Evolutionary conservation across 2,113 vertebrate genomes (phyloP), one percentile per base, ranked within the genome.

Genomic region (Zosterops lateralis): DNA sequence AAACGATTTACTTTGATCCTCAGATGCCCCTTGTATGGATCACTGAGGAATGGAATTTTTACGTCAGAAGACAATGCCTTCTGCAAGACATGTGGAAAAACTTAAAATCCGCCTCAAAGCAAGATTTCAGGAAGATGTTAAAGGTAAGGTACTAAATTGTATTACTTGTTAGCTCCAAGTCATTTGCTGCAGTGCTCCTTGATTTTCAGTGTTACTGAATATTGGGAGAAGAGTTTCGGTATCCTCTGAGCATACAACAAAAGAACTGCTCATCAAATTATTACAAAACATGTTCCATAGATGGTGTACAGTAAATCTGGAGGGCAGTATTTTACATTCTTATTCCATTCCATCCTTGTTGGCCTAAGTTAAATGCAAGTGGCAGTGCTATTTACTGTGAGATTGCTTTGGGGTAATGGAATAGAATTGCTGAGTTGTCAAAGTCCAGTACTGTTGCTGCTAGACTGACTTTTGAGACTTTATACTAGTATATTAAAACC

Each of bases 11-110:
- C 32, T 62, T 95, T 50, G 28, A 72, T 87, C 56, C 74, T 78
- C 58, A 80, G 90, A 0, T 1, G 8, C 0, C 0, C 12, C 0
- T 1, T 12, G 0, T 0, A 2, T 0, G 0, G 1, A 0, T 0
- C 3, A 0, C 0, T 1, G 0, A 3, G 6, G 0, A 0, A 3
- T 93, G 79, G 80, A 0, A 0, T 36, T 89, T 97, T 28, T 7
- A 0, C 0, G 15, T 96, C 48, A 87, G 72, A 65, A 94, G 92
- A 76, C 9, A 95, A 42, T 22, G 7, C 50, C 72, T 97, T 88
- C 64, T 97, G 47, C 28, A 94, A 70, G 96, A 97, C 42, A 72
- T 82, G 42, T 82, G 95, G 96, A 11, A 31, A 36, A 34, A 32
- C 64, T 56, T 97, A 88, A 81, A 76, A n/a, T 11, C 2, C 0